phyloP scores from a whole-genome alignment of 2,113 vertebrate genomes.

The Trogon melanurus region DNA sequence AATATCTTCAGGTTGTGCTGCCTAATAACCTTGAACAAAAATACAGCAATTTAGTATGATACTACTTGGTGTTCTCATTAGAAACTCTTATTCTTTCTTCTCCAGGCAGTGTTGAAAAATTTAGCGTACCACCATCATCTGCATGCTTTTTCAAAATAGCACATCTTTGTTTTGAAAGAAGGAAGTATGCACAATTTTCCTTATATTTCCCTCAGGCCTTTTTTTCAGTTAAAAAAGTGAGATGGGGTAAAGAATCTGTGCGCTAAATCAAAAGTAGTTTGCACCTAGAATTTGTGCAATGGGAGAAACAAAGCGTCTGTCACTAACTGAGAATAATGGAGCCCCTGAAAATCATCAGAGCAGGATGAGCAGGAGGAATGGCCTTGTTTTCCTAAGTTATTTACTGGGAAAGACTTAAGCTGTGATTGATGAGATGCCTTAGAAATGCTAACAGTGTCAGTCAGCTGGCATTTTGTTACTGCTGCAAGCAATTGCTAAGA shows the following conservation, averaged over 20 bases:
- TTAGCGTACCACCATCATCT: not conserved
- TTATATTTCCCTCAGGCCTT: not conserved
- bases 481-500: not conserved
- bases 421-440: slow-evolving; percentile 37
- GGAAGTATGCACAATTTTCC: not conserved
- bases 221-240: not conserved
- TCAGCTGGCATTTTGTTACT: slow-evolving; percentile 21
- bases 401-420: not conserved
- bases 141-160: not conserved
- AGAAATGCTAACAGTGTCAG: not conserved
- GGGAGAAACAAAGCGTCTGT: not conserved
- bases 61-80: not conserved
- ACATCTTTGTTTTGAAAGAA: not conserved
- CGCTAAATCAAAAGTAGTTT: slow-evolving; percentile 9
- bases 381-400: not conserved
- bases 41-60: not conserved
- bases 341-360: not conserved
- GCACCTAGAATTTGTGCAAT: not conserved
- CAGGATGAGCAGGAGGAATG: slow-evolving; percentile 1
- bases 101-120: not conserved
- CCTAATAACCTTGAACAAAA: not conserved
- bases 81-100: not conserved
- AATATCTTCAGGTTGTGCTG: not conserved
- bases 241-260: not conserved
- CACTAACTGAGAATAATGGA: not conserved